A percentile compares a stretch with the other conserved stretches of the same genome.
Evolutionary conservation across 2,888 invertebrate species (phyloP).

Genomic region (Hedychridium roseum): DNA sequence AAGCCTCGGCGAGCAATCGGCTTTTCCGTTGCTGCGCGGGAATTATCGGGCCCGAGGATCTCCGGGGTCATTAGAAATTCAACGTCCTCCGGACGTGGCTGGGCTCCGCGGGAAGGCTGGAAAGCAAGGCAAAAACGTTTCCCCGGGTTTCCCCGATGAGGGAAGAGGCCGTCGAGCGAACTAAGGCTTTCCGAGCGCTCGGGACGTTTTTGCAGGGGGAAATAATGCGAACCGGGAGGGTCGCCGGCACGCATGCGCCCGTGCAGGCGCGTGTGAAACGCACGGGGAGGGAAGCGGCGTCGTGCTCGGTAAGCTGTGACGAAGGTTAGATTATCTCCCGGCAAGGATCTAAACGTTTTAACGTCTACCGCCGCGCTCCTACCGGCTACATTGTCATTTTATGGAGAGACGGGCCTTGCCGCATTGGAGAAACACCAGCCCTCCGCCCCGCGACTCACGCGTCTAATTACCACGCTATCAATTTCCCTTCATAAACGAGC

Average conservation of each 20-base stretch:
- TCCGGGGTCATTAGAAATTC: neutral
- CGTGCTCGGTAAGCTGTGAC: slow-evolving; percentile 61
- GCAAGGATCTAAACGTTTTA: slow-evolving; percentile 59
- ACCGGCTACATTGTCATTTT: slow-evolving; percentile 39
- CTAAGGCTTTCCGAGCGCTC: too few species aligned
- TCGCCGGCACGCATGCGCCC: neutral
- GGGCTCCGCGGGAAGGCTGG: neutral
- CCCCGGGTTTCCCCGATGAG: neutral
- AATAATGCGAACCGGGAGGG: too few species aligned
- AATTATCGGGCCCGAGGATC: too few species aligned
- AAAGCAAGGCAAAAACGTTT: neutral
- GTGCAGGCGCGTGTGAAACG: neutral
- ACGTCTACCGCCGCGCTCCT: slow-evolving; percentile 34
- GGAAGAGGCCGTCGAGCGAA: too few species aligned
- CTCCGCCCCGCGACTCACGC: slow-evolving; percentile 40
- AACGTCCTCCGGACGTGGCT: neutral
- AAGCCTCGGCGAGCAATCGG: too few species aligned
- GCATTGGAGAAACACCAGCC: slow-evolving; percentile 18
- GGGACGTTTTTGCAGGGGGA: too few species aligned
- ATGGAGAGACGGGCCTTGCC: slow-evolving; percentile 31
- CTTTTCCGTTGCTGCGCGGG: too few species aligned
- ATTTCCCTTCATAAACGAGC: slow-evolving; percentile 31
- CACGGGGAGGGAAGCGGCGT: slow-evolving; percentile 47
- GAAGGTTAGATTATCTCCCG: slow-evolving; percentile 59
- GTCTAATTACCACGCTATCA: slow-evolving; percentile 45